phyloP scores from a whole-genome alignment of 2,113 vertebrate species.

The Hystrix brachyura region DNA sequence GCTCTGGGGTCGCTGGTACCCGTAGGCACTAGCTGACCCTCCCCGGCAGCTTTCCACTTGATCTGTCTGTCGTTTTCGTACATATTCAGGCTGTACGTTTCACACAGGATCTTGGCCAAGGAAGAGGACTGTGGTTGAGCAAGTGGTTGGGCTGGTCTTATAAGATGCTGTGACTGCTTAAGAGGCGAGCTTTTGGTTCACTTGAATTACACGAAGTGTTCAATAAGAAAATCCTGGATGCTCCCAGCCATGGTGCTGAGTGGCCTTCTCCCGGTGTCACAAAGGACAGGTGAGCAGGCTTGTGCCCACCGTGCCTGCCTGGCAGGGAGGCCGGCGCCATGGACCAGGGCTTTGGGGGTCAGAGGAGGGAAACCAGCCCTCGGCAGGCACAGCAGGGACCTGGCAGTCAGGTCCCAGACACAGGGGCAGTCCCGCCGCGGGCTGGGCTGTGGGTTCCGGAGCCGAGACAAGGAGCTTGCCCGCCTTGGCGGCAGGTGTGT shows the following conservation, averaged over 20 bases:
- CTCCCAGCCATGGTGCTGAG: not conserved
- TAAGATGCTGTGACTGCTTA: not conserved
- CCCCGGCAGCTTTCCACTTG: not conserved
- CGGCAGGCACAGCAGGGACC: not conserved
- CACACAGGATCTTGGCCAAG: too few relatives aligned
- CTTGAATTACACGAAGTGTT: not conserved
- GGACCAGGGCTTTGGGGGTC: not conserved
- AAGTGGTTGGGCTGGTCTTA: not conserved
- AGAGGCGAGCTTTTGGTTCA: slow-evolving; percentile 21
- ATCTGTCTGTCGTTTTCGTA: not conserved
- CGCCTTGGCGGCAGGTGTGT: too few relatives aligned
- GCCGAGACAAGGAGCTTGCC: not conserved
- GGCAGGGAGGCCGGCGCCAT: not conserved
- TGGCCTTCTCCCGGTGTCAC: not conserved
- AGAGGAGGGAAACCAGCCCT: not conserved
- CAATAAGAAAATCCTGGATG: not conserved
- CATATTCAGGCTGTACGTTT: not conserved
- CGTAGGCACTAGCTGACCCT: not conserved
- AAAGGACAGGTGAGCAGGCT: not conserved
- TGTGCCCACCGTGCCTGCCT: not conserved
- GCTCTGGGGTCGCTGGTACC: not conserved
- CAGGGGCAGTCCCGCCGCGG: not conserved
- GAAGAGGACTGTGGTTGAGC: not conserved
- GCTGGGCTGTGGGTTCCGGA: not conserved
- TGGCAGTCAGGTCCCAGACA: not conserved